Evolutionary conservation across 2,797 vertebrate genomes (phyloP).

Genomic region (Tolypeutes matacus): DNA sequence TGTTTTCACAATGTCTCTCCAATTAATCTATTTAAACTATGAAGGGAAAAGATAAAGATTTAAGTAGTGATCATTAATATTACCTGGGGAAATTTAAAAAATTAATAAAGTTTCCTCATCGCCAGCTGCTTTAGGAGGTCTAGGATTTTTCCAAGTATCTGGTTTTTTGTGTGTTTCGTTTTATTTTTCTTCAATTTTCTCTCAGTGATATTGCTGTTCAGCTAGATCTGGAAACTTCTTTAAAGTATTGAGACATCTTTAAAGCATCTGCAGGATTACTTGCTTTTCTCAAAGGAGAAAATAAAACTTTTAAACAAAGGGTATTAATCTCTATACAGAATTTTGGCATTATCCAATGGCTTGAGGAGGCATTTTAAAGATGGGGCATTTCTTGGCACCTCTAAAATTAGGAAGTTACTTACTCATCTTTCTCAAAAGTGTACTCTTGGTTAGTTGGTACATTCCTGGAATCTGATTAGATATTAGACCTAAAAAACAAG

Average conservation of each 20-base stretch:
- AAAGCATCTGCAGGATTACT: not conserved
- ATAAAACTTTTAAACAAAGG: not conserved
- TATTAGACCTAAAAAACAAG: conserved; percentile 38
- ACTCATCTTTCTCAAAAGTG: not conserved
- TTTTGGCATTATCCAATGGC: not conserved
- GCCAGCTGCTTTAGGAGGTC: not conserved
- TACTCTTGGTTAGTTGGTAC: not conserved
- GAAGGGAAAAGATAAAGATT: conserved; percentile 56
- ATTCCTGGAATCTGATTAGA: not conserved
- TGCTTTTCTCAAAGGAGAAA: conserved; percentile 18
- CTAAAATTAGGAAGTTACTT: not conserved
- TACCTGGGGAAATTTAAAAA: conserved; percentile 45
- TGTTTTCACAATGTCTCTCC: conserved; percentile 4
- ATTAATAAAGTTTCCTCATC: conserved; percentile 28
- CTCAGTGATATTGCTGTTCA: not conserved
- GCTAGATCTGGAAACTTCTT: not conserved
- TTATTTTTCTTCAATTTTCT: conserved; percentile 3
- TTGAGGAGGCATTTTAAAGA: conserved; percentile 8
- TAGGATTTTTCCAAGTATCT: not conserved
- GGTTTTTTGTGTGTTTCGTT: not conserved
- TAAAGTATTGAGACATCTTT: conserved; percentile 3
- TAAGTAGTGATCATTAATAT: conserved; percentile 45
- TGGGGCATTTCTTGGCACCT: not conserved
- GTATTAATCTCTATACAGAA: not conserved
- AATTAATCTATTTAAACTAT: conserved; percentile 25